Percentiles rank a stretch among this genome's conserved stretches.
These are phyloP conservation scores for Nebria brevicollis DNA, from an alignment of 2,888 invertebrate species.

Conservation along the genomic window DNA sequence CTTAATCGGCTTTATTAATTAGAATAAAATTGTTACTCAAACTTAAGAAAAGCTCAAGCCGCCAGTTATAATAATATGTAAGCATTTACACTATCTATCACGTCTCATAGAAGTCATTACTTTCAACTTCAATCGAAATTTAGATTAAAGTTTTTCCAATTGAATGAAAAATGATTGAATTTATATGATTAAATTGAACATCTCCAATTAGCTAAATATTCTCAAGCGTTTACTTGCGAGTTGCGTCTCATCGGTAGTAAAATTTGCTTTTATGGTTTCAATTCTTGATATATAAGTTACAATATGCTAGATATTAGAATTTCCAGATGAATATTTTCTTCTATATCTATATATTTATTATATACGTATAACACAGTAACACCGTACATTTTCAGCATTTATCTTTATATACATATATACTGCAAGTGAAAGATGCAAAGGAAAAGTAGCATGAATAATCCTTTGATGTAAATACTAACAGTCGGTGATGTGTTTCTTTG, in stretches of 20 bases:
- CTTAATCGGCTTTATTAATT: not conserved
- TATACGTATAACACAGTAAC: not conserved
- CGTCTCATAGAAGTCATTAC: too few species aligned
- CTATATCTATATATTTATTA: not conserved
- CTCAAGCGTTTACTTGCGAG: too few species aligned
- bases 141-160: too few species aligned
- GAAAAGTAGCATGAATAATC: constrained; percentile 17
- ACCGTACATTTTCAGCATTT: not conserved
- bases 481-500: constrained; percentile 24
- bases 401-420: not conserved
- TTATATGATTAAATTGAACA: too few species aligned
- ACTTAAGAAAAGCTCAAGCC: too few species aligned
- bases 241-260: too few species aligned
- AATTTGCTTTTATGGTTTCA: too few species aligned
- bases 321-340: constrained; percentile 6
- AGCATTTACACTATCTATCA: too few species aligned
- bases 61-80: too few species aligned
- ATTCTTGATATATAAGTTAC: not conserved
- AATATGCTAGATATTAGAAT: not conserved
- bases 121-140: too few species aligned
- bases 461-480: constrained; percentile 34
- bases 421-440: constrained; percentile 12
- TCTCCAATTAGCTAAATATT: too few species aligned
- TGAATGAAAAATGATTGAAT: too few species aligned
- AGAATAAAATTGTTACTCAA: not conserved